A percentile compares a stretch with the other conserved stretches of the same genome.
Conservation (phyloP, 2,797 vertebrate genomes). For the Falco columbarius region DNA sequence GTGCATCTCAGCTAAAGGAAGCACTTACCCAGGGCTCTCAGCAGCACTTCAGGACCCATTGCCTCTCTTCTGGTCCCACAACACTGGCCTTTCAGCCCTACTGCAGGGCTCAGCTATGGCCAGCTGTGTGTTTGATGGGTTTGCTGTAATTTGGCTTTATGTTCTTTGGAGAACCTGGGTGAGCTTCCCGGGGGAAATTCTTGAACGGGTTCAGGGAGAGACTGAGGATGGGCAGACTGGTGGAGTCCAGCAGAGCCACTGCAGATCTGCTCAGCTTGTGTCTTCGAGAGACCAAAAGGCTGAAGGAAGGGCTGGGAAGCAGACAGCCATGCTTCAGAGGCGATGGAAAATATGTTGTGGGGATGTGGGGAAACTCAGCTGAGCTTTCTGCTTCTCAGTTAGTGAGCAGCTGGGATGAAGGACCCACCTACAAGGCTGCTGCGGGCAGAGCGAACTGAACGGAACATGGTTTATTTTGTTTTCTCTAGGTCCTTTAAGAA, state of each 20-base stretch:
- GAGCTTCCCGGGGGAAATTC: neutral
- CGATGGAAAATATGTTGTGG: neutral
- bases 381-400: neutral
- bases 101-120: neutral
- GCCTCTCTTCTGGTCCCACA: neutral
- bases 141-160: neutral
- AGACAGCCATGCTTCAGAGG: accelerated
- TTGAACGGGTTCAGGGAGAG: neutral
- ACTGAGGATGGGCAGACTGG: neutral
- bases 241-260: neutral
- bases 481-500: neutral
- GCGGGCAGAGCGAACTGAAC: neutral
- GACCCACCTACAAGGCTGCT: neutral
- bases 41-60: neutral
- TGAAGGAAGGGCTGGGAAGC: neutral
- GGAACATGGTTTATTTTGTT: neutral
- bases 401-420: neutral
- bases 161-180: neutral
- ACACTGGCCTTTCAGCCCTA: neutral
- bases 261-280: neutral
- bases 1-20: neutral
- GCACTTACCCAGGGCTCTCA: neutral
- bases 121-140: neutral
- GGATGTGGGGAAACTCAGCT: neutral
- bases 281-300: neutral